Evolutionary conservation across 1,140 invertebrate genomes (phyloP).

Genomic region (Drosophila repleta): DNA sequence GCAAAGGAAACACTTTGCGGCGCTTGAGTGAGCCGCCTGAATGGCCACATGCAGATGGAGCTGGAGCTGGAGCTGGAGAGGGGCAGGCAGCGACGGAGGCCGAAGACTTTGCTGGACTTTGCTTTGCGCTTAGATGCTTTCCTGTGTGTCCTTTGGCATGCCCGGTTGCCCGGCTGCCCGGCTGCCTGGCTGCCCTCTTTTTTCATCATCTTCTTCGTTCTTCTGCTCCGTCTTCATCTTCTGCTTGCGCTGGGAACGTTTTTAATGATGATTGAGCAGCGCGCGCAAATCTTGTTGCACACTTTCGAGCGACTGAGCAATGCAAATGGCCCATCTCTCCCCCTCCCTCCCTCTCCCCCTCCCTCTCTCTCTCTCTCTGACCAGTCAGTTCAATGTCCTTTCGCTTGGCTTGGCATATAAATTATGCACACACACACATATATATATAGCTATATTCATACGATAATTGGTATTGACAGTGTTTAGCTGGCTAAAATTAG

Average conservation of each 20-base stretch:
- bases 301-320: conserved; percentile 44
- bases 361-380: background rate
- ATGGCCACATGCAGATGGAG: conserved; percentile 52
- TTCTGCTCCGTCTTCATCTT: background rate
- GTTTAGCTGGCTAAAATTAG: conserved; percentile 38
- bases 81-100: too few relatives aligned
- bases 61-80: too few relatives aligned
- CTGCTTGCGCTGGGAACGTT: conserved; percentile 20
- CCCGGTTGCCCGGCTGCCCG: background rate
- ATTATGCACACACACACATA: background rate
- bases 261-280: conserved; percentile 77
- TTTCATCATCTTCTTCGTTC: background rate
- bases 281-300: conserved; percentile 65
- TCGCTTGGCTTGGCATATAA: conserved; percentile 59
- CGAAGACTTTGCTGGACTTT: conserved; percentile 39
- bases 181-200: background rate
- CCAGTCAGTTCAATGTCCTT: conserved; percentile 34
- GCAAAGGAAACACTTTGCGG: conserved; percentile 74
- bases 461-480: conserved; percentile 67
- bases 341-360: background rate
- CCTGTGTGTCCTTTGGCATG: background rate
- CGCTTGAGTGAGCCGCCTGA: conserved; percentile 68
- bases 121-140: conserved; percentile 25
- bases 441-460: background rate
- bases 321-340: conserved; percentile 38